phyloP scores from a whole-genome alignment of 2,888 invertebrate species.

The Apamea epomidion region DNA sequence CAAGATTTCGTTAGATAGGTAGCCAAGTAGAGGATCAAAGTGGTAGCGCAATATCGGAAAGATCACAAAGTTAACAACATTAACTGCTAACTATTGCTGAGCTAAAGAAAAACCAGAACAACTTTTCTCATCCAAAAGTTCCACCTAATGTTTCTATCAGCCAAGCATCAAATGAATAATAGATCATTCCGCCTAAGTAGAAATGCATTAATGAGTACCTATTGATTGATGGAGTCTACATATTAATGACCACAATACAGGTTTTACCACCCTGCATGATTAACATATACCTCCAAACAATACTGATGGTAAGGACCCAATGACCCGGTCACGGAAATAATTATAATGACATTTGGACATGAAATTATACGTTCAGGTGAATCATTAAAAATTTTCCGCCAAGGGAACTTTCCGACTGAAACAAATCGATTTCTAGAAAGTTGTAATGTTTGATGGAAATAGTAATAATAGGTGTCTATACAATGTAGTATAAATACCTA shows the following conservation, averaged over 20 bases:
- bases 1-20: background rate
- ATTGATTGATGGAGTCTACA: slow-evolving; percentile 38
- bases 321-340: slow-evolving; percentile 43
- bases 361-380: slow-evolving; percentile 25
- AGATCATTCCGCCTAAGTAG: slow-evolving; percentile 20
- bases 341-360: slow-evolving; percentile 47
- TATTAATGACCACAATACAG: slow-evolving; percentile 35
- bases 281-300: slow-evolving; percentile 15
- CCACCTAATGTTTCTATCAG: slow-evolving; percentile 6
- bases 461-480: background rate
- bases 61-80: too few species aligned
- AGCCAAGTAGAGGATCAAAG: background rate
- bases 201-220: slow-evolving; percentile 49
- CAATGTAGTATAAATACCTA: background rate
- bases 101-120: background rate
- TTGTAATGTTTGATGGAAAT: background rate
- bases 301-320: slow-evolving; percentile 24
- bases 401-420: background rate
- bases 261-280: slow-evolving; percentile 2
- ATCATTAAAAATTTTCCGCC: slow-evolving; percentile 18
- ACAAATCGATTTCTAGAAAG: slow-evolving; percentile 20
- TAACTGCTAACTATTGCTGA: background rate
- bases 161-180: slow-evolving; percentile 32
- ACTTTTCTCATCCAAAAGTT: background rate
- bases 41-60: background rate